These are phyloP conservation scores for Pseudobourletiella spinata DNA, from an alignment of 1,140 invertebrate species.

Conservation along the genomic window DNA sequence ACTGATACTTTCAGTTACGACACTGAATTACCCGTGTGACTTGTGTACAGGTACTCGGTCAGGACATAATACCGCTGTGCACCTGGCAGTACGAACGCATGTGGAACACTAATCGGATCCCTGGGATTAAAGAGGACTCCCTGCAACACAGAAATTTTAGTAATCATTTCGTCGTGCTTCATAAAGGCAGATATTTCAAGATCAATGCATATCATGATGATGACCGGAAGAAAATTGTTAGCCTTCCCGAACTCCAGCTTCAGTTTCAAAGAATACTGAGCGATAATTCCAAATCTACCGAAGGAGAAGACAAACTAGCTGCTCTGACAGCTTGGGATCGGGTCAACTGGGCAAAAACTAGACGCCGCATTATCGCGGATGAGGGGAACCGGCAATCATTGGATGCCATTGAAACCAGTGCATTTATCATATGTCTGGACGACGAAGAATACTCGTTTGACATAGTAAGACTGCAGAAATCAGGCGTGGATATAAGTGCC, in stretches of 20 bases:
- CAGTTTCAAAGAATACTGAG: constrained; percentile 86
- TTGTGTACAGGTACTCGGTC: constrained; percentile 76
- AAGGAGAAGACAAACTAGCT: constrained; percentile 79
- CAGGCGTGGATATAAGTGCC: no score
- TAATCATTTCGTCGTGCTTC: constrained; percentile 86
- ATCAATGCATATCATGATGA: constrained; percentile 80
- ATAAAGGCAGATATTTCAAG: constrained; percentile 92
- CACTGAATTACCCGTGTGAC: no score
- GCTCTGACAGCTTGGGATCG: constrained; percentile 87
- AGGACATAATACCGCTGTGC: constrained; percentile 87
- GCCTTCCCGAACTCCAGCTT: constrained; percentile 78
- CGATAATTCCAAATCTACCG: constrained; percentile 55
- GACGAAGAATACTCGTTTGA: constrained; percentile 78
- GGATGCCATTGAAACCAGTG: constrained; percentile 85
- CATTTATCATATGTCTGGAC: constrained; percentile 85
- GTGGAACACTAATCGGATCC: constrained; percentile 92
- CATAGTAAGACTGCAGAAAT: constrained; percentile 48
- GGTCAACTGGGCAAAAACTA: constrained; percentile 75
- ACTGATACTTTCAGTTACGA: no score
- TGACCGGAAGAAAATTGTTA: constrained; percentile 56
- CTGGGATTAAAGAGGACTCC: constrained; percentile 84
- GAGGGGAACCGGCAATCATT: constrained; percentile 82
- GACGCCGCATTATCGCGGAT: constrained; percentile 62
- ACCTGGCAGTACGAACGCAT: constrained; percentile 96
- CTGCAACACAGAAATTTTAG: constrained; percentile 80